Evolutionary conservation across 2,888 invertebrate genomes (phyloP).

Genomic region (Eurytoma adleriae): DNA sequence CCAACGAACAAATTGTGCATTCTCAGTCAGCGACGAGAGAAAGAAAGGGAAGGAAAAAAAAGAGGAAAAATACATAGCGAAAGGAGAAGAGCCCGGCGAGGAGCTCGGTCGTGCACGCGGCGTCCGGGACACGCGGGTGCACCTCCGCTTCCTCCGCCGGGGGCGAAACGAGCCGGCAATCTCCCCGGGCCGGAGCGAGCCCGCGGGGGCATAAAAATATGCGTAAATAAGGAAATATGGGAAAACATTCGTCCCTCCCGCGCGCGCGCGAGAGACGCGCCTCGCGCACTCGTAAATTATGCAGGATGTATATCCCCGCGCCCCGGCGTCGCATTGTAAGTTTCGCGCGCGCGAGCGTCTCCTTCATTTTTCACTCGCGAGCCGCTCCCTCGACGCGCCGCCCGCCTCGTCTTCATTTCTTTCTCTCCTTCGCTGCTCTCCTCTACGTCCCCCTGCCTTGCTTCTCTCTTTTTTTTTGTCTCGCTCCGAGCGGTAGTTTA

Average conservation of each 20-base stretch:
- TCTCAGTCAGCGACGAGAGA: no score
- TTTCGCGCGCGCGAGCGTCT: background rate
- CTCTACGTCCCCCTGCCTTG: no score
- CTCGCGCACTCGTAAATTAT: slow-evolving; percentile 65
- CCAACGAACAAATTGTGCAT: no score
- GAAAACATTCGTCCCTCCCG: slow-evolving; percentile 41
- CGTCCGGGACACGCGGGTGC: no score
- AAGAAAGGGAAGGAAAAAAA: no score
- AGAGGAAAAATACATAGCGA: no score
- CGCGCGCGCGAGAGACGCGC: slow-evolving; percentile 14
- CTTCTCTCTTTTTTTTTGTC: no score
- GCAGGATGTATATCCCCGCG: slow-evolving; percentile 62
- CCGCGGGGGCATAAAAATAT: slow-evolving; percentile 46
- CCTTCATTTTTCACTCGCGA: slow-evolving; percentile 17
- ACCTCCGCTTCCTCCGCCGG: background rate
- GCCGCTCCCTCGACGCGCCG: no score
- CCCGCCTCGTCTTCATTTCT: no score
- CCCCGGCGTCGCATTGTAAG: background rate
- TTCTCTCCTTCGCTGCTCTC: no score
- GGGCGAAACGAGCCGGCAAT: slow-evolving; percentile 34
- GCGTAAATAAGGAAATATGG: slow-evolving; percentile 52
- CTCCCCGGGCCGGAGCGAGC: background rate
- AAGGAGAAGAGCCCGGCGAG: no score
- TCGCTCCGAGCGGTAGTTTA: slow-evolving; percentile 6
- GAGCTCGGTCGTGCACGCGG: no score